These are phyloP conservation scores for Chloropsis cyanopogon DNA, from an alignment of 2,113 vertebrate genomes.

Conservation along the genomic window DNA sequence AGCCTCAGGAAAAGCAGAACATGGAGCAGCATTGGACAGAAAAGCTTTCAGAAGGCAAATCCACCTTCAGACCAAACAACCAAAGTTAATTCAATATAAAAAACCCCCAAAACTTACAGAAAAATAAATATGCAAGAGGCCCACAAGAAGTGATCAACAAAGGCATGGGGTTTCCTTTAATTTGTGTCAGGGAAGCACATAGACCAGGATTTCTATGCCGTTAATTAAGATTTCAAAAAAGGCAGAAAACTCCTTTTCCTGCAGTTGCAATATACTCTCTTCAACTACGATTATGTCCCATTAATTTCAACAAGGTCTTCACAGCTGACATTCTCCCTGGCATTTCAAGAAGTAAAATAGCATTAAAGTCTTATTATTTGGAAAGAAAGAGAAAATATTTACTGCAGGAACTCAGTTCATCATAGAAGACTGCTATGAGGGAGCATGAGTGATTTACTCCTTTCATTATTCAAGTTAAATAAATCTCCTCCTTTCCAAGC, in stretches of 20 bases:
- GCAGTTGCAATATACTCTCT: not conserved
- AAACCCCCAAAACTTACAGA: not conserved
- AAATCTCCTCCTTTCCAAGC: conserved; percentile 59
- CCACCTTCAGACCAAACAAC: not conserved
- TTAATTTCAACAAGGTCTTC: not conserved
- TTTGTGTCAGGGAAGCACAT: not conserved
- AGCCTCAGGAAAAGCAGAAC: not conserved
- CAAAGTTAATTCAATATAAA: not conserved
- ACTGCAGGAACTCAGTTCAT: not conserved
- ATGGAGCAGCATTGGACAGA: not conserved
- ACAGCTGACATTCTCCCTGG: not conserved
- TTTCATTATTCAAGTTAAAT: conserved; percentile 59
- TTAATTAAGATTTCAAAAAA: not conserved
- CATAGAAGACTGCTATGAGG: not conserved
- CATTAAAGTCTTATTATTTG: not conserved
- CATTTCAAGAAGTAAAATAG: not conserved
- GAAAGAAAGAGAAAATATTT: conserved; percentile 21
- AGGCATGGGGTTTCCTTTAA: not conserved
- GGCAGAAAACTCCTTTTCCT: not conserved
- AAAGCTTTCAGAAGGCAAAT: not conserved
- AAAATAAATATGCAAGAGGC: not conserved
- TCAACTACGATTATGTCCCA: not conserved
- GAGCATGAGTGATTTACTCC: conserved; percentile 53
- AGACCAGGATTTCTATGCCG: not conserved
- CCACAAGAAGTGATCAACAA: fast-evolving